Conservation (phyloP, 1,140 invertebrate genomes). For the Triops longicaudatus region DNA sequence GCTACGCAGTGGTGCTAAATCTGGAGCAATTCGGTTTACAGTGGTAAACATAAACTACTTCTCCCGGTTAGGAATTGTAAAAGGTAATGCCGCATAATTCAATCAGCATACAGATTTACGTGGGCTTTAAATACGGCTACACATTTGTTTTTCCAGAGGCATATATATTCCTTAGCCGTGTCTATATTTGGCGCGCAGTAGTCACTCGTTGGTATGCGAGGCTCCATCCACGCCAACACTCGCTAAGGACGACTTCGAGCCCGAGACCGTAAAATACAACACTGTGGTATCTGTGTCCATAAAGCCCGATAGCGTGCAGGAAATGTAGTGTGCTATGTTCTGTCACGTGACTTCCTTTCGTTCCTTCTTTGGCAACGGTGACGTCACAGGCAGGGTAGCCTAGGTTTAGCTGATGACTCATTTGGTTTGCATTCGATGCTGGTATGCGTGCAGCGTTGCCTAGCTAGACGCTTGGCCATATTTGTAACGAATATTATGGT, state of each 20-base stretch:
- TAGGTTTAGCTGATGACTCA: conserved; percentile 6
- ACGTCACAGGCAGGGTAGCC: not conserved
- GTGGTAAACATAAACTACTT: too few species aligned
- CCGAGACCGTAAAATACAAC: not conserved
- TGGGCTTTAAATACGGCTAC: too few species aligned
- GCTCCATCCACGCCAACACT: not conserved
- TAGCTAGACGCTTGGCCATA: not conserved
- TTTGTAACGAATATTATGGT: not conserved
- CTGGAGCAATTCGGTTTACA: too few species aligned
- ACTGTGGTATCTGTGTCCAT: not conserved
- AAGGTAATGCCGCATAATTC: too few species aligned
- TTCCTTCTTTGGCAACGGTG: not conserved
- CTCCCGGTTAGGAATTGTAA: too few species aligned
- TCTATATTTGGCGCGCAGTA: not conserved
- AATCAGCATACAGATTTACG: too few species aligned
- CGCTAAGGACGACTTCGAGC: not conserved
- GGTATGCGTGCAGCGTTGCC: not conserved
- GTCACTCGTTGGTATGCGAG: not conserved
- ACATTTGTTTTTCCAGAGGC: not conserved
- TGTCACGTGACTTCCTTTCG: not conserved
- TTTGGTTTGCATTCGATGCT: not conserved
- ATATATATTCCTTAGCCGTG: not conserved
- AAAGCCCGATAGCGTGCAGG: not conserved
- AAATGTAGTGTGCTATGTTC: not conserved
- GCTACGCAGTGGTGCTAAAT: too few species aligned